Conservation (phyloP, 2,888 invertebrate species). For the Bombylius discolor region DNA sequence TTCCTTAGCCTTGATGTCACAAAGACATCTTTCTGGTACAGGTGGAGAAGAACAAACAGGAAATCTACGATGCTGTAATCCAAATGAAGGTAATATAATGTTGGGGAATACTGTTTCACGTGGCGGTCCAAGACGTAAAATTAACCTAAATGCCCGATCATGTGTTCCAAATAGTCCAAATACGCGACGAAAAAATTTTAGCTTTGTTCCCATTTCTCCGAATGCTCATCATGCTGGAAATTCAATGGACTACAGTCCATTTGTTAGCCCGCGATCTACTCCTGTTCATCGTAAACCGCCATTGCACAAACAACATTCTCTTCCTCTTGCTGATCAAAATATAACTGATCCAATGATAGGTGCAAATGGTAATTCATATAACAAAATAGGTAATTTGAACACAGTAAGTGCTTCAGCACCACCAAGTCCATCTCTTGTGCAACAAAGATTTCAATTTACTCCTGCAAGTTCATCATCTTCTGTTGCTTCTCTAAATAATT, state of each 20-base stretch:
- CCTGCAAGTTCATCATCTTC: slow-evolving; percentile 10
- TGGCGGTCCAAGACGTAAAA: slow-evolving; percentile 27
- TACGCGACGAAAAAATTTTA: slow-evolving; percentile 64
- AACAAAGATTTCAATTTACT: slow-evolving; percentile 15
- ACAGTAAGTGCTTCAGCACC: slow-evolving; percentile 44
- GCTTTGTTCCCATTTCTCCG: slow-evolving; percentile 76
- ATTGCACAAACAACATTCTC: slow-evolving; percentile 29
- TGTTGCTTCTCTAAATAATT: slow-evolving; percentile 25
- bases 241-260: slow-evolving; percentile 53
- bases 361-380: slow-evolving; percentile 21
- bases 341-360: slow-evolving; percentile 31
- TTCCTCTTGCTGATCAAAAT: slow-evolving; percentile 17
- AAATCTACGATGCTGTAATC: slow-evolving; percentile 7
- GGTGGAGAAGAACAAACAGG: not conserved
- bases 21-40: slow-evolving; percentile 14
- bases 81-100: not conserved
- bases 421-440: slow-evolving; percentile 44
- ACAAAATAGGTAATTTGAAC: slow-evolving; percentile 9
- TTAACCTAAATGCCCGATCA: slow-evolving; percentile 28
- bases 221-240: slow-evolving; percentile 27
- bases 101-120: not conserved
- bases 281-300: slow-evolving; percentile 51
- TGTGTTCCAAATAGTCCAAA: slow-evolving; percentile 46
- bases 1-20: slow-evolving; percentile 35
- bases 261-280: slow-evolving; percentile 69